A percentile compares a stretch with the other conserved stretches of the same genome.
Conservation (phyloP, 2,113 vertebrate species). For the Lontra canadensis region DNA sequence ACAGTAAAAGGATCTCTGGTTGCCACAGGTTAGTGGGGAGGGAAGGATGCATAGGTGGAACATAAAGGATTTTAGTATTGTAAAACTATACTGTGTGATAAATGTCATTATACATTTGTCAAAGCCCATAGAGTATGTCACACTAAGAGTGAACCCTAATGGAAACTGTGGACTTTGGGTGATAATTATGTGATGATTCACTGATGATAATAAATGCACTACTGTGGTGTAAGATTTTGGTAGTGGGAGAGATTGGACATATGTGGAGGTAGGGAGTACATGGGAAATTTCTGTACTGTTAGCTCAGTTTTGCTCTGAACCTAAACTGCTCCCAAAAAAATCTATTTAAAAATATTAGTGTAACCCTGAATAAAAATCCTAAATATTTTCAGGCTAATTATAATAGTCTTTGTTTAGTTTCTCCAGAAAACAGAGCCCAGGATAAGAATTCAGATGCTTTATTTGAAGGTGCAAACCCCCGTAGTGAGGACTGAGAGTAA, state of each 20-base stretch:
- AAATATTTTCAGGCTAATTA: background rate
- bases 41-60: background rate
- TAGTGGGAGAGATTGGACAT: background rate
- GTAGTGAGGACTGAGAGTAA: background rate
- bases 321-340: background rate
- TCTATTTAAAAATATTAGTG: background rate
- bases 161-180: background rate
- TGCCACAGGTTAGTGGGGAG: background rate
- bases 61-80: background rate
- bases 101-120: background rate
- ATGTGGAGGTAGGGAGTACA: background rate
- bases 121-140: background rate
- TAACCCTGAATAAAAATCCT: background rate
- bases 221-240: background rate
- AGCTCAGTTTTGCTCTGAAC: background rate
- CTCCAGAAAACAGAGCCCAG: background rate
- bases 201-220: background rate
- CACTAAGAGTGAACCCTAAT: background rate
- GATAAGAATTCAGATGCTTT: background rate
- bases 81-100: background rate
- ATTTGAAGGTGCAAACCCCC: background rate
- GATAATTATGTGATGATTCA: background rate
- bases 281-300: background rate
- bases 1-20: background rate
- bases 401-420: background rate